Evolutionary conservation across 2,888 invertebrate genomes (phyloP).

Genomic region (Carabus problematicus): DNA sequence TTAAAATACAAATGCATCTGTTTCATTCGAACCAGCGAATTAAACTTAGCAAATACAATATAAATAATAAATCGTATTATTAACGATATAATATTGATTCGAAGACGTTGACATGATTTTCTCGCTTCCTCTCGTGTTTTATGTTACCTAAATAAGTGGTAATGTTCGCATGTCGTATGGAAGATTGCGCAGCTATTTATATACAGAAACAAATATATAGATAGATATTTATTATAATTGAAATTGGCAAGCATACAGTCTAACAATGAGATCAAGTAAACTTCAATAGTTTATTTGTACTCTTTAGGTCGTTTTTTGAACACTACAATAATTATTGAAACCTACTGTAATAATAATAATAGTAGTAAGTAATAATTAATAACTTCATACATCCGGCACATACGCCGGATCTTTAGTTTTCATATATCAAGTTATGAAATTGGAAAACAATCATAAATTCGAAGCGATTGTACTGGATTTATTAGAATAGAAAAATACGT

Average conservation of each 20-base stretch:
- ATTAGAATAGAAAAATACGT: no score
- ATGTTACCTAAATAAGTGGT: neutral
- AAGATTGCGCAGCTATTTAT: constrained; percentile 27
- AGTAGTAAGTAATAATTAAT: constrained; percentile 27
- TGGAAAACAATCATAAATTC: neutral
- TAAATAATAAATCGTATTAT: no score
- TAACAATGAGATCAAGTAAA: constrained; percentile 42
- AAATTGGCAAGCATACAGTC: constrained; percentile 43
- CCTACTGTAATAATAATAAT: constrained; percentile 25
- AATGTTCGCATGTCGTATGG: constrained; percentile 13
- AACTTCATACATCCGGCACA: constrained; percentile 16
- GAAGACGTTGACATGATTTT: neutral
- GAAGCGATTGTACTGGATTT: constrained; percentile 3
- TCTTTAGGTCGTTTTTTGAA: constrained; percentile 43
- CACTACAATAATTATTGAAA: constrained; percentile 37
- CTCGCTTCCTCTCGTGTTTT: neutral
- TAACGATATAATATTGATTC: neutral
- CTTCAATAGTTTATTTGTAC: constrained; percentile 41
- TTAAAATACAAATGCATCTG: neutral
- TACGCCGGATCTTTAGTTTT: constrained; percentile 8
- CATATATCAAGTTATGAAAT: neutral
- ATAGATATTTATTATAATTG: constrained; percentile 17
- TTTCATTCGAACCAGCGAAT: constrained; percentile 34
- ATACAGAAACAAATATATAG: constrained; percentile 34
- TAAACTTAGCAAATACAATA: constrained; percentile 14